A percentile compares a stretch with the other conserved stretches of the same genome.
These are phyloP conservation scores for Drosophila melanica DNA, from an alignment of 1,140 invertebrate genomes.

Conservation along the genomic window DNA sequence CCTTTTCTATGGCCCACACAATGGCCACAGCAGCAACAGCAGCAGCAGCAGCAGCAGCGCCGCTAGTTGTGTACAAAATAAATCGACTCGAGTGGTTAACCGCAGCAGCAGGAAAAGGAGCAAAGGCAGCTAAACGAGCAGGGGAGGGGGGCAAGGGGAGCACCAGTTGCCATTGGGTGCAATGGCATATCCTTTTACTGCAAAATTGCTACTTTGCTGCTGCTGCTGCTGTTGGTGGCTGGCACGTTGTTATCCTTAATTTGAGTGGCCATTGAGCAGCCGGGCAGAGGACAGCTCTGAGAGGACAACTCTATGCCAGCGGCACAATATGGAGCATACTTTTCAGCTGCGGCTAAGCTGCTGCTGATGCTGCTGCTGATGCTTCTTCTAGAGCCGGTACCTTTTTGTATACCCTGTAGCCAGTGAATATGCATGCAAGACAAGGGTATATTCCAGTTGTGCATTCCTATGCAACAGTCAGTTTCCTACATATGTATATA, in stretches of 20 bases:
- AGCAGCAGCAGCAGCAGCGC: slow-evolving; percentile 1
- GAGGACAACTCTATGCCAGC: slow-evolving; percentile 18
- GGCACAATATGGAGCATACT: slow-evolving; percentile 23
- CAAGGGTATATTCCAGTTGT: too few relatives aligned
- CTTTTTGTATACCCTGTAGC: not conserved
- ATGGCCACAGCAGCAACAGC: slow-evolving; percentile 24
- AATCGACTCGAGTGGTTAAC: slow-evolving; percentile 79
- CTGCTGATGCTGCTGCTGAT: slow-evolving; percentile 9
- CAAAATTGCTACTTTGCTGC: slow-evolving; percentile 70
- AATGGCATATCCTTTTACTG: slow-evolving; percentile 56
- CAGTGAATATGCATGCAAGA: too few relatives aligned
- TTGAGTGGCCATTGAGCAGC: slow-evolving; percentile 76
- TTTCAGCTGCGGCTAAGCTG: not conserved
- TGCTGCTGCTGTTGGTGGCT: slow-evolving; percentile 23
- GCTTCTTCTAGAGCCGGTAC: slow-evolving; percentile 6
- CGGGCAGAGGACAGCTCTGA: slow-evolving; percentile 15
- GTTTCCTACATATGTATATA: too few relatives aligned
- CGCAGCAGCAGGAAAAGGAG: slow-evolving; percentile 44
- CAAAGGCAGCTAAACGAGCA: not conserved
- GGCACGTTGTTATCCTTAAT: slow-evolving; percentile 78
- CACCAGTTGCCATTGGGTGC: not conserved
- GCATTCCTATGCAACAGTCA: too few relatives aligned
- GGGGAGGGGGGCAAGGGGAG: not conserved
- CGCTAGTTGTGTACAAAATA: slow-evolving; percentile 79
- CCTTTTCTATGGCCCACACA: slow-evolving; percentile 38